A percentile compares a stretch with the other conserved stretches of the same genome.
These are phyloP conservation scores for Carassius auratus DNA, from an alignment of 2,113 vertebrate genomes.

Conservation along the genomic window DNA sequence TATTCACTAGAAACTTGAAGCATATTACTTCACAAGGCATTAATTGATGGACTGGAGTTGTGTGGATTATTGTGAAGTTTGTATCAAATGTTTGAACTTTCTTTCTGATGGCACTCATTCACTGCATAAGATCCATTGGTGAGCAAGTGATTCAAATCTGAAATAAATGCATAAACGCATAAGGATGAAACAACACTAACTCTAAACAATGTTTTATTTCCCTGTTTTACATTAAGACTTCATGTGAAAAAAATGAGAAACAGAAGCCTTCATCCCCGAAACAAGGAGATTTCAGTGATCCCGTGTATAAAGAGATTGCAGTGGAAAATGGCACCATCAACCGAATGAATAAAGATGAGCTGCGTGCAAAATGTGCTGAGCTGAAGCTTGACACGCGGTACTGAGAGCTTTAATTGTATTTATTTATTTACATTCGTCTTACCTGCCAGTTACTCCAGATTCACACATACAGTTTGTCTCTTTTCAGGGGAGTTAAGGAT, in stretches of 20 bases:
- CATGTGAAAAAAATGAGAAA: slow-evolving; percentile 65
- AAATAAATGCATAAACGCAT: not conserved
- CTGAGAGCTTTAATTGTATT: not conserved
- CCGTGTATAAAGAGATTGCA: slow-evolving; percentile 95
- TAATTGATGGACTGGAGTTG: too few relatives aligned
- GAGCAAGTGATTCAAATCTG: not conserved
- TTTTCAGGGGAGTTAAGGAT: slow-evolving; percentile 91
- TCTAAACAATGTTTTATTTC: not conserved
- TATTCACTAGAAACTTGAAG: too few relatives aligned
- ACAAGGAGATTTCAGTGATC: slow-evolving; percentile 89
- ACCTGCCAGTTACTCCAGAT: not conserved
- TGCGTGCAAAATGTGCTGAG: slow-evolving; percentile 85
- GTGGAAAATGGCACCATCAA: slow-evolving; percentile 92
- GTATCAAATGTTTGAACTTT: not conserved
- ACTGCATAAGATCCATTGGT: not conserved
- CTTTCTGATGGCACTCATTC: not conserved
- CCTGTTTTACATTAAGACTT: slow-evolving; percentile 69
- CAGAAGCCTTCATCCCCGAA: slow-evolving; percentile 62
- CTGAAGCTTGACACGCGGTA: slow-evolving; percentile 94
- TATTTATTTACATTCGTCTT: not conserved
- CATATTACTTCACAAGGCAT: too few relatives aligned
- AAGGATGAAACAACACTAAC: not conserved
- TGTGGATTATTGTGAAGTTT: not conserved
- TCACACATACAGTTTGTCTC: not conserved
- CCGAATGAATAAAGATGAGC: slow-evolving; percentile 91